Evolutionary conservation across 2,888 invertebrate species (phyloP).

Genomic region (Drosophila mulleri): DNA sequence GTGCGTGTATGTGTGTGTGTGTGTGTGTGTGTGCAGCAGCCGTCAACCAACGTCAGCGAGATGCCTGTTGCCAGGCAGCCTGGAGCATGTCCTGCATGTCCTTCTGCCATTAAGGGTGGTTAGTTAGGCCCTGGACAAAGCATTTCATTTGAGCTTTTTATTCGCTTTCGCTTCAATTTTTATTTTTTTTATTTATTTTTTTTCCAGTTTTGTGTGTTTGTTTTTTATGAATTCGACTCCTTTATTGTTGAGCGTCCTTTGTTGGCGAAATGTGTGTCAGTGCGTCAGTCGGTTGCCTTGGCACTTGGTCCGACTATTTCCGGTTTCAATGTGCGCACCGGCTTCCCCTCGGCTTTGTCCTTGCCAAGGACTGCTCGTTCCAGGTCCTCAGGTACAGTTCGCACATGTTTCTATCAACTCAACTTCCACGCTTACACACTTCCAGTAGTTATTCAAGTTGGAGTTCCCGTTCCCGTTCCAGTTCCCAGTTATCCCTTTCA

Average conservation of each 20-base stretch:
- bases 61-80: slow-evolving; percentile 72
- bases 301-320: slow-evolving; percentile 81
- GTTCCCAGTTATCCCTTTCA: slow-evolving; percentile 29
- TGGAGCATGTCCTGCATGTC: slow-evolving; percentile 72
- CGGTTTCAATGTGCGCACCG: slow-evolving; percentile 78
- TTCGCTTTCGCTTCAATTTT: slow-evolving; percentile 68
- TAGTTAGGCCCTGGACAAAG: slow-evolving; percentile 78
- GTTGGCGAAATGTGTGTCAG: slow-evolving; percentile 78
- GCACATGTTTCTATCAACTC: slow-evolving; percentile 60
- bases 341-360: slow-evolving; percentile 55
- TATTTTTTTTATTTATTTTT: slow-evolving; percentile 46
- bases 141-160: slow-evolving; percentile 80
- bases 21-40: slow-evolving; percentile 55
- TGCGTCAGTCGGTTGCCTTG: slow-evolving; percentile 78
- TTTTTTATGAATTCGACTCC: slow-evolving; percentile 47
- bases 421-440: not conserved
- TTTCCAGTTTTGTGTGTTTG: slow-evolving; percentile 35
- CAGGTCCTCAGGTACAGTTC: slow-evolving; percentile 62
- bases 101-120: slow-evolving; percentile 77
- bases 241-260: slow-evolving; percentile 64
- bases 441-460: slow-evolving; percentile 14
- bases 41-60: slow-evolving; percentile 57
- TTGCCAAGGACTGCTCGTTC: slow-evolving; percentile 28
- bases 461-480: slow-evolving; percentile 41
- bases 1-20: slow-evolving; percentile 13